Evolutionary conservation across 2,797 vertebrate species (phyloP).

Genomic region (Florisuga fusca): DNA sequence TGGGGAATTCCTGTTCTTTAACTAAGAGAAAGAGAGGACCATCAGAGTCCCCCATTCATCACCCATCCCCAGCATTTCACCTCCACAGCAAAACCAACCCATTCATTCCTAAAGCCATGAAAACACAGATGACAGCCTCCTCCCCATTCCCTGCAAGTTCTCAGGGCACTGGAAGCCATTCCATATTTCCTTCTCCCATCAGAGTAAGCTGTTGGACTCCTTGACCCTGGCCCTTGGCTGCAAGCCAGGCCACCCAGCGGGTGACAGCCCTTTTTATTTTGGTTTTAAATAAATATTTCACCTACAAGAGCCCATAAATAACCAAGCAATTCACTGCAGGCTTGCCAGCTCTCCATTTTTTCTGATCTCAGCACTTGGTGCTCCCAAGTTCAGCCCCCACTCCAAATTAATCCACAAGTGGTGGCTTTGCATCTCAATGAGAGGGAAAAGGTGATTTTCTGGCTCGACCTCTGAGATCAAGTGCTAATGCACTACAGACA

Average conservation of each 20-base stretch:
- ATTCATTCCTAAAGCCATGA: background rate
- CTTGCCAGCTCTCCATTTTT: constrained; percentile 9
- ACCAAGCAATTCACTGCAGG: background rate
- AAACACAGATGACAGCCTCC: background rate
- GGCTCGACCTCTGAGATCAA: constrained; percentile 31
- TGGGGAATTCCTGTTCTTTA: background rate
- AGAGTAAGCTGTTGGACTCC: background rate
- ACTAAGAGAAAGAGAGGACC: background rate
- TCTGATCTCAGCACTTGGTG: background rate
- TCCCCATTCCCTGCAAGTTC: background rate
- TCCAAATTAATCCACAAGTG: constrained; percentile 3
- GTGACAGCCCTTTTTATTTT: background rate
- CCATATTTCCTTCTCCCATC: background rate
- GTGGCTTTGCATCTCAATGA: constrained; percentile 35
- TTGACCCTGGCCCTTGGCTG: background rate
- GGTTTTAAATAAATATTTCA: background rate
- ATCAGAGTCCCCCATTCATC: accelerated
- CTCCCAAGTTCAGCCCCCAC: constrained; percentile 32
- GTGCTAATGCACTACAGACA: constrained; percentile 48
- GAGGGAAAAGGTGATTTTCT: constrained; percentile 33
- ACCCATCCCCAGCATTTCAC: background rate
- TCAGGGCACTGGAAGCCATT: background rate
- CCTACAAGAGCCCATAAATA: constrained; percentile 3
- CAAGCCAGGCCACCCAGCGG: background rate
- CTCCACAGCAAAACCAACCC: background rate